These are phyloP conservation scores for Sclerodermus sp. DNA, from an alignment of 2,888 invertebrate species.

Conservation along the genomic window DNA sequence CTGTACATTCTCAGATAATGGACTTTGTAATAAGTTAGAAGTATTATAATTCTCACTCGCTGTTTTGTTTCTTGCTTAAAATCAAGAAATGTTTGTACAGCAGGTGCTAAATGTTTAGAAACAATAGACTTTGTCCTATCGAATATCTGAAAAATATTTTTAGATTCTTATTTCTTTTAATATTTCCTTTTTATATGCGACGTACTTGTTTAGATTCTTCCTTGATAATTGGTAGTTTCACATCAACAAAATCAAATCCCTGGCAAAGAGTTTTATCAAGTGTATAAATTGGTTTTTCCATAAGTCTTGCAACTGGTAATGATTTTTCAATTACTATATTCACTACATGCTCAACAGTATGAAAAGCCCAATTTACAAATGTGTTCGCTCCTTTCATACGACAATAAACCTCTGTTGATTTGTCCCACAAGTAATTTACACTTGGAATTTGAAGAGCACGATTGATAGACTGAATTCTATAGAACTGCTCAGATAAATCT, in stretches of 20 bases:
- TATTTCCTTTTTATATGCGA: background rate
- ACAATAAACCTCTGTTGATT: constrained; percentile 62
- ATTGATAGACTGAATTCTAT: constrained; percentile 59
- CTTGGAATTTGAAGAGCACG: constrained; percentile 63
- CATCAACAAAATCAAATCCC: constrained; percentile 67
- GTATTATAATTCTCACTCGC: constrained; percentile 40
- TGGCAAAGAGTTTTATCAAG: constrained; percentile 70
- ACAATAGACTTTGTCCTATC: constrained; percentile 49
- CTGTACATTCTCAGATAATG: constrained; percentile 70
- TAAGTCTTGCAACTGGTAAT: constrained; percentile 45
- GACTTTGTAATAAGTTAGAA: constrained; percentile 59
- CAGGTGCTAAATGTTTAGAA: constrained; percentile 38
- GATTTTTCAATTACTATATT: constrained; percentile 39
- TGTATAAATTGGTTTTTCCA: constrained; percentile 61
- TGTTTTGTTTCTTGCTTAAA: constrained; percentile 44
- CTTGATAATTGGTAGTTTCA: constrained; percentile 67
- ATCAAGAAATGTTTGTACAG: constrained; percentile 41
- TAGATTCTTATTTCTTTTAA: background rate
- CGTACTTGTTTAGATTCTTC: constrained; percentile 62
- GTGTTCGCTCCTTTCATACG: constrained; percentile 67
- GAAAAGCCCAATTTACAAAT: constrained; percentile 70
- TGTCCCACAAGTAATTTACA: constrained; percentile 63
- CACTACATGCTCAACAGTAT: constrained; percentile 62
- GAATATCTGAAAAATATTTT: constrained; percentile 38
- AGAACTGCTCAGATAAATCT: constrained; percentile 30